Base-by-base conservation (phyloP, 2,797 vertebrate species). In the Cichlasoma orientale region DNA sequence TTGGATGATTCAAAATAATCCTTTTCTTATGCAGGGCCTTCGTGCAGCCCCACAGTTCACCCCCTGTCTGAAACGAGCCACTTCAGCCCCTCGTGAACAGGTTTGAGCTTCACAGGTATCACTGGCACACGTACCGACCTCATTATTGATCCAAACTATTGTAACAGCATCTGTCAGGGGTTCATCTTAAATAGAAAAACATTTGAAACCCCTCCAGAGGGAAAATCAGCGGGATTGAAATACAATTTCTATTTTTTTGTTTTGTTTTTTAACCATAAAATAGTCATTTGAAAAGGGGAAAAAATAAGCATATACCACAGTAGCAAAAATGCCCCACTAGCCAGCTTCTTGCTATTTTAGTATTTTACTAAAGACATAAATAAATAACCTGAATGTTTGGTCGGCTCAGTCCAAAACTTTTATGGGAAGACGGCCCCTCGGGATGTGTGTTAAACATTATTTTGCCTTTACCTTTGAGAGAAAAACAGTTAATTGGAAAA, bases 141-240 rank as follows among this genome's bases (percentile, higher is more conserved):
- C 5, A 0, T 47, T 27, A 27, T 19, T 19, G 10, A 36, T 3
- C 41, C 14, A 63, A 63, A 63, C 23, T 27, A 8, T 1, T 11
- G 27, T 25, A 47, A 27, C 23, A 0, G 44, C 0, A 66, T 1
- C 2, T 25, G 3, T 63, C 36, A 33, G 23, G 21, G 58, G n/a
- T 14, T 25, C 14, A 23, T 41, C 21, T 41, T 41, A 13, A 5
- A 10, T 0, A 25, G 21, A n/a, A 41, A 61, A 63, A 63, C 21
- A 41, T 41, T 4, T 41, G 38, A 13, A 41, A 4, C 38, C 11
- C 3, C 38, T 41, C 38, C 11, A 41, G 4, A 41, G 38, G 36
- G 41, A 41, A 44, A 44, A 14, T 44, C 13, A 44, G 13, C 41
- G 6, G 41, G 41, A 44, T 14, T 44, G 41, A 16, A 44, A 16